Evolutionary conservation across 1,140 invertebrate genomes (phyloP), one percentile per base, ranked within the genome.

Genomic region (Pogonognathellus flavescens): DNA sequence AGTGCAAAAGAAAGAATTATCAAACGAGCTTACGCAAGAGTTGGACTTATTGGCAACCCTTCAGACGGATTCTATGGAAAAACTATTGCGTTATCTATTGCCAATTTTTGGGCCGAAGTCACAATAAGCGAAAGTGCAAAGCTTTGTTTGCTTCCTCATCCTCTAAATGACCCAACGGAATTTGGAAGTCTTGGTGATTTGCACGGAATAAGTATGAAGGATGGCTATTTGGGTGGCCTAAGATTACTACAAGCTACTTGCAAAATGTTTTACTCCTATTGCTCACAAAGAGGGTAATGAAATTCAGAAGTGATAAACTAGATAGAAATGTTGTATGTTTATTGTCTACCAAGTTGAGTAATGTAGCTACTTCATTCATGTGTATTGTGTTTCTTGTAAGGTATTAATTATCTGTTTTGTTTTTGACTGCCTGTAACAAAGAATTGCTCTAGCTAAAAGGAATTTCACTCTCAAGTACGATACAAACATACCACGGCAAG

Each of bases 401-500:
- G 25, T 25, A 66, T 25, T 66, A 76, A 76, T 49, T 76, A 76
- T 11, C 49, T 50, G 41, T 16, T 66, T 41, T 76, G 16, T 49
- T 76, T 41, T 13, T 31, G 25, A 70, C 20, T 18, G 20, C 25
- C 10, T 60, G 84, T 53, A 16, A 13, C n/a, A 52, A 83, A 89
- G 89, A 76, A 89, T 89, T 83, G 89, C 88, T 13, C 59, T 90
- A 22, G 87, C 88, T 9, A 88, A 88, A 16, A 86, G 89, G n/a
- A 90, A 90, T 80, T 90, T 90, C 84, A 89, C 89, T 13, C 87
- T 90, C 66, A 89, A 89, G 49, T 90, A 90, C 85, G 90, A 90
- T 87, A 90, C 90, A 0, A 90, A 90, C 84, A 90, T 90, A 60
- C 90, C 90, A 18, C 80, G 90, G 52, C 90, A 90, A 88, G 89